phyloP scores from a whole-genome alignment of 2,888 invertebrate species.

The Chouioia cunea region DNA sequence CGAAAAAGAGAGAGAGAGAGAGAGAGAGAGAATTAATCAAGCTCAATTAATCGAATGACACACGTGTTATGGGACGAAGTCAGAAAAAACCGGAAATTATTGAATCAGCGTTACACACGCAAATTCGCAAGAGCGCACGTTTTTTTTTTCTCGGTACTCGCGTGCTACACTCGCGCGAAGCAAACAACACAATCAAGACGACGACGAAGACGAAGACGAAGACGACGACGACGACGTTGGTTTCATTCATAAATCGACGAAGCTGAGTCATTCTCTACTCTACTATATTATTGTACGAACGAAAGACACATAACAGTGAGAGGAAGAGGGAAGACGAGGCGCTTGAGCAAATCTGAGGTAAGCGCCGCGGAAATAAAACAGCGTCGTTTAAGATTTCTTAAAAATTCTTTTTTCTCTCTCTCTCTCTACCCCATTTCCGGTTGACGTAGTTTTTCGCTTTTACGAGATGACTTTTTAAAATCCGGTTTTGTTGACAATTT shows the following conservation, averaged over 20 bases:
- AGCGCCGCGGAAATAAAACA: conserved; percentile 53
- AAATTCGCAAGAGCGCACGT: conserved; percentile 38
- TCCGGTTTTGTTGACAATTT: too few relatives aligned
- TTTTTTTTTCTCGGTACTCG: conserved; percentile 41
- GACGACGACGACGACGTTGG: conserved; percentile 27
- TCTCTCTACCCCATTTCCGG: background rate
- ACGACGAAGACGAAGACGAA: conserved; percentile 46
- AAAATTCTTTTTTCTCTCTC: background rate
- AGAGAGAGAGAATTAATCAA: too few relatives aligned
- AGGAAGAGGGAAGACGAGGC: conserved; percentile 21
- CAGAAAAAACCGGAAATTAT: conserved; percentile 42
- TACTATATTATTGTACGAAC: conserved; percentile 18
- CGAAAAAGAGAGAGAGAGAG: too few relatives aligned
- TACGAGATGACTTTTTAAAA: too few relatives aligned
- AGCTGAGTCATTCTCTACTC: conserved; percentile 30
- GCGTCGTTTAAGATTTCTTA: background rate
- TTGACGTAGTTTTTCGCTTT: background rate
- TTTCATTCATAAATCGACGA: conserved; percentile 63
- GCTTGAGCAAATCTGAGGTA: conserved; percentile 53
- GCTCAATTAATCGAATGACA: background rate
- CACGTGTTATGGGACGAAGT: background rate
- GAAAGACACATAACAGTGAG: conserved; percentile 49
- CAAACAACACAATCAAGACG: conserved; percentile 4
- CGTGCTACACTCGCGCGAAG: conserved; percentile 44
- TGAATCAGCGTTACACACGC: conserved; percentile 34